These are phyloP conservation scores for Festucalex cinctus DNA, from an alignment of 2,113 vertebrate genomes.

Conservation along the genomic window DNA sequence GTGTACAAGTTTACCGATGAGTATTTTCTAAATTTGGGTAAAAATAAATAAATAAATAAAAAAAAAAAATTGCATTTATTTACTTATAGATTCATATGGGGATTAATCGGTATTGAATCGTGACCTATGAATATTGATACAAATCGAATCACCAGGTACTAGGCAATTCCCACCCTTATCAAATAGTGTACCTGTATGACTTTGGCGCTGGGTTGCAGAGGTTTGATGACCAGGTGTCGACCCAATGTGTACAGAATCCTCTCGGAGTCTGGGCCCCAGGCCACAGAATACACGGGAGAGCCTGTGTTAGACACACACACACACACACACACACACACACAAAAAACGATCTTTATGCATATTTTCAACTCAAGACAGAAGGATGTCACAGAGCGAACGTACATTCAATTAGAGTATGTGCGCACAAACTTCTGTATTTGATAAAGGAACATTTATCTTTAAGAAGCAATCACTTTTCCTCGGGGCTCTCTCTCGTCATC, in stretches of 20 bases:
- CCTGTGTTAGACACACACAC: no score
- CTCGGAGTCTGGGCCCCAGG: slow-evolving; percentile 91
- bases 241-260: slow-evolving; percentile 89
- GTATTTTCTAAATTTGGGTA: no score
- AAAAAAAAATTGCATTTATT: no score
- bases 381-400: not conserved
- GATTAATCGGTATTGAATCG: no score
- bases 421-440: not conserved
- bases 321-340: no score
- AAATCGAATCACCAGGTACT: no score
- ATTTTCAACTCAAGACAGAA: slow-evolving; percentile 5
- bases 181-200: slow-evolving; percentile 85
- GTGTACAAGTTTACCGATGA: no score
- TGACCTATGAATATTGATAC: no score
- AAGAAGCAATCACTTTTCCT: slow-evolving; percentile 25
- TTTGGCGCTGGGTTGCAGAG: slow-evolving; percentile 91
- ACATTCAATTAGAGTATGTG: not conserved
- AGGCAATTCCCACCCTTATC: no score
- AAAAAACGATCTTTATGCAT: not conserved
- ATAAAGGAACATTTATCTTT: slow-evolving; percentile 10
- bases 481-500: slow-evolving; percentile 35
- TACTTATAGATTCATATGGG: no score
- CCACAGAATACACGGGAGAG: slow-evolving; percentile 88
- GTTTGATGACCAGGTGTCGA: slow-evolving; percentile 89
- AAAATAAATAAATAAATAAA: no score